Evolutionary conservation across 2,888 invertebrate genomes (phyloP).

Genomic region (Lasioglossum morio): DNA sequence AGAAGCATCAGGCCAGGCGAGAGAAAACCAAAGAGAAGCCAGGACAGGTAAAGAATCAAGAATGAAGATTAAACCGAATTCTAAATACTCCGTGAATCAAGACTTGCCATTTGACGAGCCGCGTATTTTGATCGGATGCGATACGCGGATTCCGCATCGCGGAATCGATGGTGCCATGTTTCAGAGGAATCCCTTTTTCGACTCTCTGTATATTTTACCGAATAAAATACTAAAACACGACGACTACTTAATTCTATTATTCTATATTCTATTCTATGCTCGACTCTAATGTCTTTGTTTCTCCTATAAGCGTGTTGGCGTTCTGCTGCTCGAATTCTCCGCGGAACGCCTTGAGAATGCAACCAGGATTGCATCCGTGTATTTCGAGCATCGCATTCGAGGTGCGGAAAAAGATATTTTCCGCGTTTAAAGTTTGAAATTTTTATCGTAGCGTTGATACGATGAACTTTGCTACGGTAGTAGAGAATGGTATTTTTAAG

Average conservation of each 20-base stretch:
- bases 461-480: neutral
- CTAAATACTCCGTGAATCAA: neutral
- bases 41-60: conserved; percentile 53
- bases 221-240: conserved; percentile 57
- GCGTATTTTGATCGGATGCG: neutral
- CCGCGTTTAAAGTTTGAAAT: neutral
- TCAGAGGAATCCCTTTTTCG: neutral
- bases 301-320: neutral
- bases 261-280: neutral
- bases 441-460: neutral
- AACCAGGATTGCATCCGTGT: conserved; percentile 51
- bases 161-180: neutral
- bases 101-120: neutral
- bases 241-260: conserved; percentile 14
- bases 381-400: neutral
- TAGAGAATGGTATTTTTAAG: neutral
- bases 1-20: neutral
- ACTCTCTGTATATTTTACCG: conserved; percentile 37
- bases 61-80: conserved; percentile 13
- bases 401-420: conserved; percentile 14
- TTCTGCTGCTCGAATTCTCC: neutral
- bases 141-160: no score
- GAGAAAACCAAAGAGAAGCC: conserved; percentile 3
- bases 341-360: conserved; percentile 59
- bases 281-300: neutral